Base-by-base conservation (phyloP, 2,113 vertebrate genomes). In the Turnix velox region DNA sequence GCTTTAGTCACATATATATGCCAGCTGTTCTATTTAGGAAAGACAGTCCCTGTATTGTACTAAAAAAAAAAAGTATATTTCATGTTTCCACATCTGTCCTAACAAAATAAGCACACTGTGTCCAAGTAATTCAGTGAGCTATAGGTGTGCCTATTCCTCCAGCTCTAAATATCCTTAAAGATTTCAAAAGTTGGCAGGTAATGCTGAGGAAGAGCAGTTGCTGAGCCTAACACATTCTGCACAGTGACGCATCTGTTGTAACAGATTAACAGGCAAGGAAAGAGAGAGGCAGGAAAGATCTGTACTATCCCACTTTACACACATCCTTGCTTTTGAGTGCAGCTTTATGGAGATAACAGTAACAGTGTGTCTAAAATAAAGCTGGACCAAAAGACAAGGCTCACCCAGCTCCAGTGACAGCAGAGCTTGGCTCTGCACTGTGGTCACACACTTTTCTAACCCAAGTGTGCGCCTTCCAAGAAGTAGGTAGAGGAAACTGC, bases 131-230 rank as follows among this genome's bases (percentile, higher is more conserved):
- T 96, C 83, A 94, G 59, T 62, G 63, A 92, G 43, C 80, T 92
- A 86, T 90, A 94, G 94, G 91, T 90, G 77, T 81, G 83, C 61
- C 87, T 93, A 51, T 66, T 92, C 79, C 65, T 61, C 72, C 49
- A 2, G 6, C 71, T 88, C 37, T 58, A 94, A 94, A 91, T 35
- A 80, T 69, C 73, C n/a, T 88, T 92, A 95, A 69, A 94, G 74
- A 85, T 87, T 95, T 87, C 54, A 85, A 35, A 93, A 94, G 79
- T 52, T 94, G 95, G 90, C 91, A 96, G 94, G 90, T 96, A 81
- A 81, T 2, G 20, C 40, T 3, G 2, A 94, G 88, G 89, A 96
- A 94, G 86, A 96, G 80, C 84, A 96, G 88, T 92, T 94, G 92
- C 90, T 79, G 84, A 90, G 92, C 75, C 87, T 94, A 69, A 91